Evolutionary conservation across 2,797 vertebrate species (phyloP), one percentile per base, ranked within the genome.

Genomic region (Danio albolineatus): DNA sequence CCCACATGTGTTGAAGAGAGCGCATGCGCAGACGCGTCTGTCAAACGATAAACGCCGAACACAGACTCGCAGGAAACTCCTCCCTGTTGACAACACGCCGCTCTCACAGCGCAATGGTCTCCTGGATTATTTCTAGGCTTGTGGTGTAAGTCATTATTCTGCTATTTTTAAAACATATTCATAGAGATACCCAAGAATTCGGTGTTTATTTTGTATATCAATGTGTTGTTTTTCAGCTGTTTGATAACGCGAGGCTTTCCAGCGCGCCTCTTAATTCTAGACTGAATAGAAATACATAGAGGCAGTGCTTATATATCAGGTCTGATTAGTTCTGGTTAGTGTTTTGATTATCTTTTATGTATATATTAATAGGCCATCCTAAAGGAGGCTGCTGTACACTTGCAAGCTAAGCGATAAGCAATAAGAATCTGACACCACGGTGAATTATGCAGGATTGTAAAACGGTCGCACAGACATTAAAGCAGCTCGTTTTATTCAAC

Each of bases 111-210:
- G 95, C 95, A 94, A 99, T 98, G 98, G 98, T 99, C 90, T 98
- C 98, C 89, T 98, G 98, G 97, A 97, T 98, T 93, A 98, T 98
- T 94, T 99, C 97, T 92, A 95, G 96, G 92, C 95, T 99, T 86
- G 98, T 99, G 91, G 97, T 98, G 98, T 99, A 95, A 99, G 98
- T 99, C 64, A 6, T 85, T 80, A 38, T 82, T 82, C 12, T 78
- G 43, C 17, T 41, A 7, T 61, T n/a, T 59, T 10, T 4, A 19
- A 44, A 19, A 46, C 28, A 46, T 66, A 61, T 17, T 38, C 21
- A 4, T 21, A 13, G 64, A 7, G 5, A 48, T 7, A 19, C 5
- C 7, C 6, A 7, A 39, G 2, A 53, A 39, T 62, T 36, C 8
- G 17, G 39, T 8, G 38, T 6, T 17, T 56, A 14, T 17, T 48